phyloP scores from a whole-genome alignment of 2,888 invertebrate species.

The Neria commutata region DNA sequence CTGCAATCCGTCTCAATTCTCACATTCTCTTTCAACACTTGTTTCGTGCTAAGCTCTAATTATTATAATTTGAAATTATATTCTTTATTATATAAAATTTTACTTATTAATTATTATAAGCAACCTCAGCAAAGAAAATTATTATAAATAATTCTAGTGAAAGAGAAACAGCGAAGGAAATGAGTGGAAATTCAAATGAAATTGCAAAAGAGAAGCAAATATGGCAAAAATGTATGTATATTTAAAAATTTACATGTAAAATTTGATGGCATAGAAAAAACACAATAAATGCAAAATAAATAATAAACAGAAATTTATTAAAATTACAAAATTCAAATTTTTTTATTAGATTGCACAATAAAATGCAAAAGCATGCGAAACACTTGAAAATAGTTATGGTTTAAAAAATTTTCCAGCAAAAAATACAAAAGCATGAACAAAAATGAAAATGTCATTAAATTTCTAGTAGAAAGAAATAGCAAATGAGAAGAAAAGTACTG shows the following conservation, averaged over 20 bases:
- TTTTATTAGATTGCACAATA: too few species aligned
- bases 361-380: slow-evolving; percentile 1
- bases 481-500: slow-evolving; percentile 3
- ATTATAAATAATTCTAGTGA: slow-evolving; percentile 9
- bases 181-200: slow-evolving; percentile 16
- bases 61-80: slow-evolving; percentile 3
- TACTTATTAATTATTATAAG: background rate
- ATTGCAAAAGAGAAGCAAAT: slow-evolving; percentile 26
- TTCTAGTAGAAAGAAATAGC: background rate
- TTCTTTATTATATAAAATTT: slow-evolving; percentile 2
- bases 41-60: slow-evolving; percentile 8
- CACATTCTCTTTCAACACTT: too few species aligned
- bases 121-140: slow-evolving; percentile 12
- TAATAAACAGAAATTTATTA: too few species aligned
- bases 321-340: too few species aligned
- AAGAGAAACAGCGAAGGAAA: slow-evolving; percentile 13
- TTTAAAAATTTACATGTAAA: background rate
- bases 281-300: slow-evolving; percentile 8
- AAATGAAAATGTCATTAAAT: slow-evolving; percentile 17
- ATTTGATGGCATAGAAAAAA: background rate
- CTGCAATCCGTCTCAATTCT: too few species aligned
- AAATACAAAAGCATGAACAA: background rate
- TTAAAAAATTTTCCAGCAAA: background rate
- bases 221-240: slow-evolving; percentile 1
- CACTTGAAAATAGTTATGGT: slow-evolving; percentile 5